Evolutionary conservation across 2,113 vertebrate species (phyloP).

Genomic region (Mugil cephalus): DNA sequence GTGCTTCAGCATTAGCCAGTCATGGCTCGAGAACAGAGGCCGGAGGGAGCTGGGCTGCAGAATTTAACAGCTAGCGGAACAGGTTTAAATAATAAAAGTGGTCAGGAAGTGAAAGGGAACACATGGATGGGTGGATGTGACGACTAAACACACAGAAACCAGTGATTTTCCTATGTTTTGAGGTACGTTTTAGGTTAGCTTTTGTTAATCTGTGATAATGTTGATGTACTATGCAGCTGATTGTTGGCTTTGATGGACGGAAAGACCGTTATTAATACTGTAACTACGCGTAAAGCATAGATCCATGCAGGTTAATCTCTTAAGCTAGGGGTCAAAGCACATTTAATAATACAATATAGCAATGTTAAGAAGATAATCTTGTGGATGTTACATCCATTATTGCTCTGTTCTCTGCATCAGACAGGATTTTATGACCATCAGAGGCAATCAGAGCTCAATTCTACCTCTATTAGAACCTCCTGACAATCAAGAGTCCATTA

Average conservation of each 20-base stretch:
- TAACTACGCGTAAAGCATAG: background rate
- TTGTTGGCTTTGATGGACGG: background rate
- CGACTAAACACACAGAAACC: background rate
- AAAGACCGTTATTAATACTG: background rate
- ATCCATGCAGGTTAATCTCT: slow-evolving; percentile 27
- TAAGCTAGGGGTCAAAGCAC: background rate
- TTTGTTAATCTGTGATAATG: background rate
- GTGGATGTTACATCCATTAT: slow-evolving; percentile 3
- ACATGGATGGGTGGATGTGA: background rate
- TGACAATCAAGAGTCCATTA: slow-evolving; percentile 18
- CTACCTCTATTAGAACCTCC: slow-evolving; percentile 17
- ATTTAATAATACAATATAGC: slow-evolving; percentile 27
- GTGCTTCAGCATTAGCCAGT: slow-evolving; percentile 54
- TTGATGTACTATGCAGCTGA: background rate
- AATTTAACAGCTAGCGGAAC: slow-evolving; percentile 37
- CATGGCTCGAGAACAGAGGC: slow-evolving; percentile 29
- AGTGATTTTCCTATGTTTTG: background rate
- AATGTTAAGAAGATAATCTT: slow-evolving; percentile 26
- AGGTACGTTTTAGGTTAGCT: too few relatives aligned
- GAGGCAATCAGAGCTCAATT: slow-evolving; percentile 10
- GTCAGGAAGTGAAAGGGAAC: slow-evolving; percentile 10
- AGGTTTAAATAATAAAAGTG: slow-evolving; percentile 32
- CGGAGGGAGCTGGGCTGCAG: slow-evolving; percentile 14
- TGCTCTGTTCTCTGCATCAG: background rate
- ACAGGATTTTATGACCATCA: slow-evolving; percentile 3